Evolutionary conservation across 92 coral and sea anemone species (phyloP).

Genomic region (Desmophyllum pertusum): DNA sequence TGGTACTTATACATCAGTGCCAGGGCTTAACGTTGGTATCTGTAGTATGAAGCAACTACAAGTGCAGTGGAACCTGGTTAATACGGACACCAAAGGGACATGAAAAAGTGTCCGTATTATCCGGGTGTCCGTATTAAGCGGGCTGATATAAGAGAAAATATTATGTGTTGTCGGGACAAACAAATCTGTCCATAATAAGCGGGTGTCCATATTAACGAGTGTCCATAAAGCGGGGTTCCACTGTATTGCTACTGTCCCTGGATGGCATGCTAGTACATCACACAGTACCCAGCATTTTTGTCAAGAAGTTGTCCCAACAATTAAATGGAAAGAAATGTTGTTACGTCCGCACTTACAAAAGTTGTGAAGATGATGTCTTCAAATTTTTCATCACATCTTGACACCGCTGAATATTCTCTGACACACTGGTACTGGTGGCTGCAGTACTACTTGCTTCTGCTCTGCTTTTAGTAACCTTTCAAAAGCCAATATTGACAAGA

Average conservation of each 20-base stretch:
- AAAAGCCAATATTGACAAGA: not conserved
- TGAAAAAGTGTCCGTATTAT: no score
- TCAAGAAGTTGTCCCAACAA: not conserved
- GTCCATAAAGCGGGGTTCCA: no score
- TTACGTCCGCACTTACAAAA: conserved; percentile 23
- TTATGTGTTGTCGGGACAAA: no score
- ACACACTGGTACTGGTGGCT: not conserved
- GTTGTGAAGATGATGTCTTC: conserved; percentile 31
- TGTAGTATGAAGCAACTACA: no score
- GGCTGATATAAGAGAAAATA: no score
- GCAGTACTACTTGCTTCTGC: conserved; percentile 7
- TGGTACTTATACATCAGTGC: no score
- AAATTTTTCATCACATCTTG: conserved; percentile 15
- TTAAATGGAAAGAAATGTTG: not conserved
- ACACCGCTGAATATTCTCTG: conserved; percentile 27
- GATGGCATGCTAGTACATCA: not conserved
- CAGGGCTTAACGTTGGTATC: no score
- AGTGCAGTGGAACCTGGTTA: no score
- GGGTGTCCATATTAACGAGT: no score
- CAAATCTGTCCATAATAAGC: no score
- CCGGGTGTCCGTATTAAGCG: no score
- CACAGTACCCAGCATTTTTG: not conserved
- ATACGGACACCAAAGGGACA: no score
- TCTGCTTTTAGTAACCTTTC: conserved; percentile 13
- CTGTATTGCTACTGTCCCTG: not conserved